phyloP scores from a whole-genome alignment of 2,113 vertebrate species.

The Hiodon alosoides region DNA sequence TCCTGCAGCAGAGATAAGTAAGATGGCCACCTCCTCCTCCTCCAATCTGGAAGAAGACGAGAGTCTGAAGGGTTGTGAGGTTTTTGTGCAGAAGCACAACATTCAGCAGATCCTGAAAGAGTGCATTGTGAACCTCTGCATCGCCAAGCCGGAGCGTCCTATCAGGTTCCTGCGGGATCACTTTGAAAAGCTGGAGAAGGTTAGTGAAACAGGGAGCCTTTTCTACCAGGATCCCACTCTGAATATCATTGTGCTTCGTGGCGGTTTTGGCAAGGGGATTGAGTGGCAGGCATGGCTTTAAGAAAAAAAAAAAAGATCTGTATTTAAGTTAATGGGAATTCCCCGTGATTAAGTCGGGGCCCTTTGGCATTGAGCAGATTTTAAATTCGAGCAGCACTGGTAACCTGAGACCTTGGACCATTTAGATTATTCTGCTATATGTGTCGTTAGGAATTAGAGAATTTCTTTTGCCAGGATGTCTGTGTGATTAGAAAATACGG shows the following conservation, averaged over 20 bases:
- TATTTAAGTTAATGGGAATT: neutral
- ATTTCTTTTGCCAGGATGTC: too few relatives aligned
- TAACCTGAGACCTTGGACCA: neutral
- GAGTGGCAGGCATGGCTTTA: neutral
- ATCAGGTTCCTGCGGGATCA: constrained; percentile 93
- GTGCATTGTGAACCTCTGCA: constrained; percentile 91
- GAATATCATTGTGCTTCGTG: neutral
- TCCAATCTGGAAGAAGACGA: constrained; percentile 85
- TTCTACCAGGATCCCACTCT: constrained; percentile 11
- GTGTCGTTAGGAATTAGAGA: too few relatives aligned
- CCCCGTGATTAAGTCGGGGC: neutral
- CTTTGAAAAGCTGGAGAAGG: constrained; percentile 97
- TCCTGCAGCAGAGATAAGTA: constrained; percentile 55
- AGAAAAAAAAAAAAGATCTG: neutral
- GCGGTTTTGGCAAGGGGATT: neutral
- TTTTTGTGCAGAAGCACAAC: constrained; percentile 90
- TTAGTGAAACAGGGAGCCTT: constrained; percentile 56
- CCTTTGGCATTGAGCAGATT: neutral
- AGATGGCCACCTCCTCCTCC: constrained; percentile 83
- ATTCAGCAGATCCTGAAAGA: constrained; percentile 93
- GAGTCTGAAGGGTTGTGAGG: constrained; percentile 87
- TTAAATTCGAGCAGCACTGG: neutral
- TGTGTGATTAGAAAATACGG: too few relatives aligned
- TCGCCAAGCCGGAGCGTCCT: constrained; percentile 88
- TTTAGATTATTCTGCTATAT: too few relatives aligned